Percentiles rank a stretch among this genome's conserved stretches.
phyloP scores from a whole-genome alignment of 2,113 vertebrate species.

The Galbula dea region DNA sequence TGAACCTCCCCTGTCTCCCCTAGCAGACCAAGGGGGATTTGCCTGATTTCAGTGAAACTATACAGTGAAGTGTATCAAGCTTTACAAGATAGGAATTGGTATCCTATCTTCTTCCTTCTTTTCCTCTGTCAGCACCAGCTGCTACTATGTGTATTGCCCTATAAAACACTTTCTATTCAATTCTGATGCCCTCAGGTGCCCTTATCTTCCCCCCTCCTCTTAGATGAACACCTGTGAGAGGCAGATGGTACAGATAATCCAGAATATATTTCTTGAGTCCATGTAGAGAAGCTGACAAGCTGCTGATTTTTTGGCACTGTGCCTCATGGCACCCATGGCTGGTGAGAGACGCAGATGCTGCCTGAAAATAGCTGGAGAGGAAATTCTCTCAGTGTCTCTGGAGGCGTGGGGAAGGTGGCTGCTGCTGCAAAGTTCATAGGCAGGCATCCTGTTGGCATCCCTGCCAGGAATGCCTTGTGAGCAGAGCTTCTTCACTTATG shows the following conservation, averaged over 20 bases:
- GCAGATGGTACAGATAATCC: conserved; percentile 55
- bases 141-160: background rate
- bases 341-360: conserved; percentile 32
- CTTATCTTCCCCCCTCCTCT: conserved; percentile 9
- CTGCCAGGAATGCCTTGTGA: background rate
- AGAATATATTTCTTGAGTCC: conserved; percentile 48
- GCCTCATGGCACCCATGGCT: background rate
- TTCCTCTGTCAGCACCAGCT: background rate
- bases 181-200: conserved; percentile 58
- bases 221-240: conserved; percentile 45
- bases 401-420: background rate
- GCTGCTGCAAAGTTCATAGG: background rate
- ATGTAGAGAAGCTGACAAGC: conserved; percentile 30
- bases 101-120: background rate
- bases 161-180: background rate
- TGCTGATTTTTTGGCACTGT: conserved; percentile 25
- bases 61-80: background rate
- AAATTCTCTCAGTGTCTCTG: conserved; percentile 20
- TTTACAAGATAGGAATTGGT: background rate
- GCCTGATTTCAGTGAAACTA: background rate
- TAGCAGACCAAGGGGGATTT: background rate
- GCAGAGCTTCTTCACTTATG: background rate
- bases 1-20: fast-evolving
- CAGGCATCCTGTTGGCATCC: background rate
- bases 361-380: conserved; percentile 51